Conservation (phyloP, 2,797 vertebrate genomes). For the Leucoraja ocellata region DNA sequence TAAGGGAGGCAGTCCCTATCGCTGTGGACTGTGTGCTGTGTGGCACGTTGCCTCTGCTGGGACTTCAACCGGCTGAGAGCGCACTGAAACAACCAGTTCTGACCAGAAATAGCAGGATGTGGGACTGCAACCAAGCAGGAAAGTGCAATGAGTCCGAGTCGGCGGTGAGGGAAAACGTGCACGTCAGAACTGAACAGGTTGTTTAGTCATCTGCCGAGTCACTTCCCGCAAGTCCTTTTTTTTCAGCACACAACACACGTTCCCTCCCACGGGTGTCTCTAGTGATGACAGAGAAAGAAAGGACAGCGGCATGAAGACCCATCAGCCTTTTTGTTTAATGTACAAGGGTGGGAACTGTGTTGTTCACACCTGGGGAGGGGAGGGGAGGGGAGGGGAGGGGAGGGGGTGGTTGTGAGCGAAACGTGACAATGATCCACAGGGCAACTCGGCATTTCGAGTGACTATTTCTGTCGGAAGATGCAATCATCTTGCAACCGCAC, state of each 20-base stretch:
- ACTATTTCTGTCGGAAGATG: background rate
- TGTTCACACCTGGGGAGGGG: background rate
- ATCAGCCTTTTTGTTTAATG: background rate
- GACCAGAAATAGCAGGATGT: conserved; percentile 34
- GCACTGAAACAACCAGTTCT: conserved; percentile 10
- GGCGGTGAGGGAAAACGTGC: background rate
- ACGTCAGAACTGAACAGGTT: background rate
- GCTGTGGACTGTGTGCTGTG: background rate
- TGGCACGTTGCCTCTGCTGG: background rate
- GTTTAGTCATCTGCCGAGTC: background rate
- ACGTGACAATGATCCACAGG: background rate
- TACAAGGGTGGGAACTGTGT: background rate
- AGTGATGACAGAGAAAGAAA: too few species aligned
- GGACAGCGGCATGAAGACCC: background rate
- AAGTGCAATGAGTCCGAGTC: background rate
- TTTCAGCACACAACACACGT: background rate
- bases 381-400: too few species aligned
- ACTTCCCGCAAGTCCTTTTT: too few species aligned
- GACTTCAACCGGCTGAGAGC: background rate
- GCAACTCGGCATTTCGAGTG: background rate
- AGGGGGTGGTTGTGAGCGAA: background rate
- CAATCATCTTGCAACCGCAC: background rate
- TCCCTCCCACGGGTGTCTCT: background rate
- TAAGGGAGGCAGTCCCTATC: background rate
- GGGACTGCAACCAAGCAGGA: background rate